phyloP scores from a whole-genome alignment of 2,113 vertebrate species.

The Thymallus thymallus region DNA sequence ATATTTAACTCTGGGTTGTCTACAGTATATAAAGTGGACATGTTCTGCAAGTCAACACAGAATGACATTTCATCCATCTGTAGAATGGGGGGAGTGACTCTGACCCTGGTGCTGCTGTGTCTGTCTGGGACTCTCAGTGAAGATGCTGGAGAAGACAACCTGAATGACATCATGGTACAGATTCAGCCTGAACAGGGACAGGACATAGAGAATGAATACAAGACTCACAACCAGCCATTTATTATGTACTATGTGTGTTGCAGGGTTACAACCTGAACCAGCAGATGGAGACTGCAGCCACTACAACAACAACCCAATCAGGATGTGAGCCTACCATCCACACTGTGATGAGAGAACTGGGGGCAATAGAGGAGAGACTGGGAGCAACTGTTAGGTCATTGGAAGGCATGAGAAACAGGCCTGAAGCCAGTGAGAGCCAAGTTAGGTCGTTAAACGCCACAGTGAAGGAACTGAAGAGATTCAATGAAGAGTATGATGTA shows the following conservation, averaged over 20 bases:
- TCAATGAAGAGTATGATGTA: background rate
- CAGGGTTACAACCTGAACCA: too few species aligned
- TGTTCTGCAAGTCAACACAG: too few species aligned
- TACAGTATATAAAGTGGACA: too few species aligned
- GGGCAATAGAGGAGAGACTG: constrained; percentile 16
- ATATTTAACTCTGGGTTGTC: too few species aligned
- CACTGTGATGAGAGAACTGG: constrained; percentile 14
- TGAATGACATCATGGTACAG: too few species aligned
- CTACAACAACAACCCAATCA: background rate
- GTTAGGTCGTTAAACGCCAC: constrained; percentile 2
- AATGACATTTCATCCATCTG: too few species aligned
- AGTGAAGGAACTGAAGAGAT: background rate
- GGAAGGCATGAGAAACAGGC: constrained; percentile 33
- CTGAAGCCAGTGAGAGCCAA: constrained; percentile 30
- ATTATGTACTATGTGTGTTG: too few species aligned
- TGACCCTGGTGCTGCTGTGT: background rate
- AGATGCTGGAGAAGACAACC: background rate
- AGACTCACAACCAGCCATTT: too few species aligned
- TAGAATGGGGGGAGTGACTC: background rate
- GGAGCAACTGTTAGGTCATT: background rate
- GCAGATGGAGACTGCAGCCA: background rate
- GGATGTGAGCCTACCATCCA: background rate
- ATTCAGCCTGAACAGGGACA: background rate
- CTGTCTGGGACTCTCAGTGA: background rate
- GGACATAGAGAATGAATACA: background rate